These are phyloP conservation scores for Hermaeophaga mercurialis DNA, from an alignment of 2,888 invertebrate genomes.

Conservation along the genomic window DNA sequence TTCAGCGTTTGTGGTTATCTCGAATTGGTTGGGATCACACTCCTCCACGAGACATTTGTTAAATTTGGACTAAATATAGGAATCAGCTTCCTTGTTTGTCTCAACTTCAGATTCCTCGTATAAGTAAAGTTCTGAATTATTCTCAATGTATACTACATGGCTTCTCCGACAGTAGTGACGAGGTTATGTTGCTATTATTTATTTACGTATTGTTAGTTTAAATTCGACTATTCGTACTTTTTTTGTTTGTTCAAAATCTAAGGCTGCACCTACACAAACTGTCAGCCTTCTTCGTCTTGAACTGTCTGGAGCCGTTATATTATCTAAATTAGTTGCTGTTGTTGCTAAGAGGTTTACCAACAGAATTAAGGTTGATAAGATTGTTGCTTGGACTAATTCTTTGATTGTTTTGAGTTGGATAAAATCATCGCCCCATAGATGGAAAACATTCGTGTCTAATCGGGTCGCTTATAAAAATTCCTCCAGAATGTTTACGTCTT, in stretches of 20 bases:
- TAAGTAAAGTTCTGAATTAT: not conserved
- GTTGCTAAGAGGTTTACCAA: not conserved
- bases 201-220: not conserved
- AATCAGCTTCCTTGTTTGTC: not conserved
- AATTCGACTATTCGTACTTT: not conserved
- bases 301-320: constrained; percentile 5
- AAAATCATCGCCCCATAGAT: constrained; percentile 1
- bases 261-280: constrained; percentile 4
- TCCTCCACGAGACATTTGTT: not conserved
- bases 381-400: not conserved
- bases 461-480: not conserved
- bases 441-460: constrained; percentile 17
- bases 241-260: constrained; percentile 12
- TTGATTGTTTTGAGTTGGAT: constrained; percentile 8
- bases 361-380: not conserved
- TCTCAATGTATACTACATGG: constrained; percentile 14
- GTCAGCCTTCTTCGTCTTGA: constrained; percentile 16
- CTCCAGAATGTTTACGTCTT: not conserved
- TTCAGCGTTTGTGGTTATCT: constrained; percentile 6
- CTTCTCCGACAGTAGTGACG: constrained; percentile 10
- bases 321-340: not conserved
- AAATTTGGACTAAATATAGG: constrained; percentile 3
- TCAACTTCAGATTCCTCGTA: not conserved
- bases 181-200: constrained; percentile 9
- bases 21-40: constrained; percentile 6